Conservation (phyloP, 2,113 vertebrate genomes). For the Phylloscopus trochilus region DNA sequence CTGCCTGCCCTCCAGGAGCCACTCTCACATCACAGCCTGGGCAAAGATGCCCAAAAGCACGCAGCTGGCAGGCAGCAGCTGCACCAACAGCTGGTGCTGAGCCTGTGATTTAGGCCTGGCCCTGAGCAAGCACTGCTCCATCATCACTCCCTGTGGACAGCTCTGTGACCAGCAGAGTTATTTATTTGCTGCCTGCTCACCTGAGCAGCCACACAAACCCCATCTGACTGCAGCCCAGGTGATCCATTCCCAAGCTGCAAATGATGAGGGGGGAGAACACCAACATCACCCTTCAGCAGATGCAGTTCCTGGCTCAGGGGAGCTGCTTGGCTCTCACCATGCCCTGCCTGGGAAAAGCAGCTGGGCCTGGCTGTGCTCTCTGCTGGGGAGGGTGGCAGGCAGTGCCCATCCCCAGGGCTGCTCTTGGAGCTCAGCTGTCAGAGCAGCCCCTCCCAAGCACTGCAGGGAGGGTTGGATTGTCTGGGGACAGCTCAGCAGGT, state of each 20-base stretch:
- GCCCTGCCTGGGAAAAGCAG: background rate
- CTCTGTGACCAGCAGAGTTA: background rate
- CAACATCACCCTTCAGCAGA: background rate
- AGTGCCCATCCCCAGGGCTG: rapidly evolving
- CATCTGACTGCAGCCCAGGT: background rate
- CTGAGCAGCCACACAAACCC: background rate
- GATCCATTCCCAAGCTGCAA: background rate
- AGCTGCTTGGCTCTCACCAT: background rate
- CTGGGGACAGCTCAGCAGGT: background rate
- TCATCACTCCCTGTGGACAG: background rate
- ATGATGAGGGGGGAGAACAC: background rate
- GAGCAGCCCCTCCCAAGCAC: background rate
- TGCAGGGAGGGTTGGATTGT: background rate
- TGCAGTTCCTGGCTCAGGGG: background rate
- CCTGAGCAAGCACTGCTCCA: background rate
- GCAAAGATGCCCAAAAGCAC: background rate
- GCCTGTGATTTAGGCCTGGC: background rate
- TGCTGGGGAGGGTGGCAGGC: background rate
- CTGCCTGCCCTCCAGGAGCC: background rate
- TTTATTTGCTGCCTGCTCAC: background rate
- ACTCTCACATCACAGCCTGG: rapidly evolving
- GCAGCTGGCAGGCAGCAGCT: background rate
- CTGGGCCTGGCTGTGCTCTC: background rate
- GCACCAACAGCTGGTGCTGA: background rate
- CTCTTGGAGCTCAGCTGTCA: background rate